Evolutionary conservation across 2,113 vertebrate genomes (phyloP).

Genomic region (Tachycineta bicolor): DNA sequence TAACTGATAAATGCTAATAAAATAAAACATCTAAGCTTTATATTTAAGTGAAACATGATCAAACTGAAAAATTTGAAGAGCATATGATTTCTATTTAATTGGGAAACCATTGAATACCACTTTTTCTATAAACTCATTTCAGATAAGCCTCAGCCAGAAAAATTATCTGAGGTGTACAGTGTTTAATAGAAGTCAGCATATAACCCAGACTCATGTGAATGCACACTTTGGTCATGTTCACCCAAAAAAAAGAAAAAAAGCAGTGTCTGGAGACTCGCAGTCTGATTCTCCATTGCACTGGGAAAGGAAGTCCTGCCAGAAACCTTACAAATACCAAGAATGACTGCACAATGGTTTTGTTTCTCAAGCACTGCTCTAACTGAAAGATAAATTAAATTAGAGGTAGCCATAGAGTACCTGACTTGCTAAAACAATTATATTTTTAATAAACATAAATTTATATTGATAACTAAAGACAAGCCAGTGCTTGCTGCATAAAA

Average conservation of each 20-base stretch:
- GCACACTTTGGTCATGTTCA: not conserved
- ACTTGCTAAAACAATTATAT: not conserved
- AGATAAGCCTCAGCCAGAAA: not conserved
- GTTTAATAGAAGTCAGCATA: not conserved
- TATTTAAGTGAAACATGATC: not conserved
- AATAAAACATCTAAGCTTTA: not conserved
- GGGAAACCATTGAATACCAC: not conserved
- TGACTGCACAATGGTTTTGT: not conserved
- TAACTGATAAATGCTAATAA: not conserved
- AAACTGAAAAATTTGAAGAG: not conserved
- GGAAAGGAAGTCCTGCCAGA: not conserved
- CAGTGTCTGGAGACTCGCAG: not conserved
- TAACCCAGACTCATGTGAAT: not conserved
- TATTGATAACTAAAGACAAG: not conserved
- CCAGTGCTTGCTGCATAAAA: not conserved
- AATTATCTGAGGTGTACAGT: not conserved
- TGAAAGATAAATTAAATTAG: not conserved
- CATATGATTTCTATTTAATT: not conserved
- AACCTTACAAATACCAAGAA: not conserved
- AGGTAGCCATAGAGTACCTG: not conserved
- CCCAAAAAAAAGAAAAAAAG: fast-evolving
- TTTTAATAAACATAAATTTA: not conserved
- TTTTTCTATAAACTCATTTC: not conserved
- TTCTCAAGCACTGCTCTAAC: not conserved
- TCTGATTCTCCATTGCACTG: not conserved